Base-by-base conservation (phyloP, 2,888 invertebrate genomes). In the Drosophila ochracea region DNA sequence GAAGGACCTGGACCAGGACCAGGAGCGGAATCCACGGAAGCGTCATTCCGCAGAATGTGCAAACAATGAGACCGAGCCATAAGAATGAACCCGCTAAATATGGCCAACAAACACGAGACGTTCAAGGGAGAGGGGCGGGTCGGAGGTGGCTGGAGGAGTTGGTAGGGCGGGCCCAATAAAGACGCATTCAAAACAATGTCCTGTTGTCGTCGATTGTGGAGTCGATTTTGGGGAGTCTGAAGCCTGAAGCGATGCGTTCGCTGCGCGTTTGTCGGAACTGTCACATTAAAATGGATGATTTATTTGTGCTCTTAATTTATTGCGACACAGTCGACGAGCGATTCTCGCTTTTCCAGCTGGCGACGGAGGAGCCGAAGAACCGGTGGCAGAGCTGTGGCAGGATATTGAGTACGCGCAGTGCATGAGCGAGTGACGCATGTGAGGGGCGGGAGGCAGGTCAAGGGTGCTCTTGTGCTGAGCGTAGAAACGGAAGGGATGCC, bases 211-310 rank as follows among this genome's bases (percentile, higher is more conserved):
- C 28, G 55, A 55, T 55, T n/a, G 55, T 57, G 39, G 28, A 28
- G 39, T 37, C 37, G 19, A 55, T 28, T 28, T 55, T 19, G 28
- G 19, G 37, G 3, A 16, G 52, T 7, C n/a, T 4, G 53, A 13
- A 21, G 53, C 55, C 28, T 19, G 25, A 13, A 21, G 39, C 60
- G 57, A 37, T 55, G 55, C 35, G 35, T 39, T 28, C 58, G 49
- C 28, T 47, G 52, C 65, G 76, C 78, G 78, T 90, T 88, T 89
- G 91, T 89, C 91, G 91, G 88, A 89, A 91, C 90, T 91, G 90
- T 90, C 91, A 89, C 91, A 90, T 91, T 91, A 91, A 91, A 90
- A 90, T 91, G 91, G 90, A 91, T 90, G 90, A 90, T 90, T 90
- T 91, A 91, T 91, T 87, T 89, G 91, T 80, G 80, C 75, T 83